Evolutionary conservation across 2,113 vertebrate genomes (phyloP).

Genomic region (Tenebrosternarchus preto): DNA sequence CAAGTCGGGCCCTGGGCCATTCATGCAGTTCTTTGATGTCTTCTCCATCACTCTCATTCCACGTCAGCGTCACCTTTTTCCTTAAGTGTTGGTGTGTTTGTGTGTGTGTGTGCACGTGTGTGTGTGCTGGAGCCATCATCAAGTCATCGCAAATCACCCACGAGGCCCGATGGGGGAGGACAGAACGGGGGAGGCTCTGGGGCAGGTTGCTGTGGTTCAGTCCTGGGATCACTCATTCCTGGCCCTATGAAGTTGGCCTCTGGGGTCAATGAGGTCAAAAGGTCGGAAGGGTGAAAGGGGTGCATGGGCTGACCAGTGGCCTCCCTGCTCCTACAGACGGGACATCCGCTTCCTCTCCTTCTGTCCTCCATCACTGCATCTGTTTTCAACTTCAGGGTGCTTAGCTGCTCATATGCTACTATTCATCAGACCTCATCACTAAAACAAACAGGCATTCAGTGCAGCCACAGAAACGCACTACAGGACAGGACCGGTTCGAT

Average conservation of each 20-base stretch:
- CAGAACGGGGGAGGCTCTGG: background rate
- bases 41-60: constrained; percentile 18
- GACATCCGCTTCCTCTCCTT: background rate
- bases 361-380: background rate
- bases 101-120: constrained; percentile 1
- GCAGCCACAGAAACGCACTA: background rate
- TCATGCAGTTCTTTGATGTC: constrained; percentile 21
- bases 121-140: constrained; percentile 24
- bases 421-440: background rate
- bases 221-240: constrained; percentile 34
- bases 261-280: constrained; percentile 36
- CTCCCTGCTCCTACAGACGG: constrained; percentile 8
- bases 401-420: background rate
- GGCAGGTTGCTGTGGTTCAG: constrained; percentile 39
- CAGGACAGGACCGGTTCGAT: background rate
- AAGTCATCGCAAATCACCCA: constrained; percentile 44
- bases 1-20: background rate
- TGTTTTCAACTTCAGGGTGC: background rate
- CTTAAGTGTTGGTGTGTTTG: constrained; percentile 14
- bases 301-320: background rate
- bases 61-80: constrained; percentile 12
- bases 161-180: constrained; percentile 5
- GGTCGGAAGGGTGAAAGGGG: constrained; percentile 33
- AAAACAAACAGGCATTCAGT: background rate
- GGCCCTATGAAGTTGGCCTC: constrained; percentile 47